These are phyloP conservation scores for Augochlorella aurata DNA, from an alignment of 2,888 invertebrate species.

Conservation along the genomic window DNA sequence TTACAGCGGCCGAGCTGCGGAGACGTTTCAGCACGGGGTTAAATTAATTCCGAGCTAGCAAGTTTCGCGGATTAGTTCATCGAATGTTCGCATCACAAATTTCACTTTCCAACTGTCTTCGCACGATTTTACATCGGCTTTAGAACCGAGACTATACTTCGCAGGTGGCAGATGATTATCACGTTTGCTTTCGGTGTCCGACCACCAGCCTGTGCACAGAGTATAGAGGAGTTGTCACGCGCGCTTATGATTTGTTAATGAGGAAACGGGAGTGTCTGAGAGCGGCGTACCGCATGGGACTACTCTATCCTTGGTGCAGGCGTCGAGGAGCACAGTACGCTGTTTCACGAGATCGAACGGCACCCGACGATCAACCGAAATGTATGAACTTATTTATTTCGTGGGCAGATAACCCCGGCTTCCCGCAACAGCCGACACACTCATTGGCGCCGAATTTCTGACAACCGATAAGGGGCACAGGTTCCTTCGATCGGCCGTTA, in stretches of 20 bases:
- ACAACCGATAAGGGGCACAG: constrained; percentile 53
- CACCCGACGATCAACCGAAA: constrained; percentile 78
- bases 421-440: constrained; percentile 67
- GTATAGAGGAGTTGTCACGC: constrained; percentile 40
- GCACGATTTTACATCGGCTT: not conserved
- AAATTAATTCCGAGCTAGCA: not conserved
- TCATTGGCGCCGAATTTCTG: constrained; percentile 68
- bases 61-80: not conserved
- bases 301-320: constrained; percentile 72
- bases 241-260: constrained; percentile 61
- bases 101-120: not conserved
- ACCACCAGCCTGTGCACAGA: not conserved
- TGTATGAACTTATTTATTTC: constrained; percentile 78
- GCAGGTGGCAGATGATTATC: not conserved
- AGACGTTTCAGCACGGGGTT: not conserved
- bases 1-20: not conserved
- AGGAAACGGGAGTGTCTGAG: constrained; percentile 40
- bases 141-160: no score
- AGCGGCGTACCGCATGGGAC: constrained; percentile 47
- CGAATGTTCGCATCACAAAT: not conserved
- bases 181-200: not conserved
- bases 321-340: constrained; percentile 74
- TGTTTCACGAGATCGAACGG: constrained; percentile 76
- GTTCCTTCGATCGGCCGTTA: constrained; percentile 6
- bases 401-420: constrained; percentile 78